phyloP scores from a whole-genome alignment of 2,888 invertebrate species.

The Fabriciana adippe region DNA sequence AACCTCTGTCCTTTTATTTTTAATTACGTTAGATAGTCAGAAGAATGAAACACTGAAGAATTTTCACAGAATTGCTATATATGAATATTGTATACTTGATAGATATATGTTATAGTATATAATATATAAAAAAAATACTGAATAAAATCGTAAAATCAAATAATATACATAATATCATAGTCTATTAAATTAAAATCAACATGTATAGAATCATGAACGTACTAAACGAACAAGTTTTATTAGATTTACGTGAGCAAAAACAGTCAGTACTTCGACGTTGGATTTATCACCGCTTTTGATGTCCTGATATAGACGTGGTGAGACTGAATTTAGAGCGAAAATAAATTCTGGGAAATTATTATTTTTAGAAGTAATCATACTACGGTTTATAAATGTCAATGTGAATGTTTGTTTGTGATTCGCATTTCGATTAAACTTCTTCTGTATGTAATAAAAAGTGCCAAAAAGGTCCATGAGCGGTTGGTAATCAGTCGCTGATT shows the following conservation, averaged over 20 bases:
- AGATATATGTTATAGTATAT: not conserved
- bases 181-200: constrained; percentile 13
- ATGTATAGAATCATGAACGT: not conserved
- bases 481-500: too few relatives aligned
- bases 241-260: constrained; percentile 39
- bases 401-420: not conserved
- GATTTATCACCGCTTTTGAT: constrained; percentile 43
- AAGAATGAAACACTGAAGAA: too few relatives aligned
- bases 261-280: constrained; percentile 34
- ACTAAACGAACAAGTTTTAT: constrained; percentile 28
- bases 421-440: too few relatives aligned
- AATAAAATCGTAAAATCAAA: not conserved
- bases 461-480: too few relatives aligned
- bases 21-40: too few relatives aligned
- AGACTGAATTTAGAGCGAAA: constrained; percentile 5
- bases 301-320: constrained; percentile 35
- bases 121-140: not conserved
- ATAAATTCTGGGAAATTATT: not conserved
- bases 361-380: not conserved
- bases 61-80: too few relatives aligned
- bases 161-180: not conserved
- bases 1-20: too few relatives aligned
- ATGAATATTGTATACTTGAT: too few relatives aligned
- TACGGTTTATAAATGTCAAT: not conserved
- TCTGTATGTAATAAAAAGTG: too few relatives aligned